Evolutionary conservation across 2,888 invertebrate genomes (phyloP).

Genomic region (Archips xylosteana): DNA sequence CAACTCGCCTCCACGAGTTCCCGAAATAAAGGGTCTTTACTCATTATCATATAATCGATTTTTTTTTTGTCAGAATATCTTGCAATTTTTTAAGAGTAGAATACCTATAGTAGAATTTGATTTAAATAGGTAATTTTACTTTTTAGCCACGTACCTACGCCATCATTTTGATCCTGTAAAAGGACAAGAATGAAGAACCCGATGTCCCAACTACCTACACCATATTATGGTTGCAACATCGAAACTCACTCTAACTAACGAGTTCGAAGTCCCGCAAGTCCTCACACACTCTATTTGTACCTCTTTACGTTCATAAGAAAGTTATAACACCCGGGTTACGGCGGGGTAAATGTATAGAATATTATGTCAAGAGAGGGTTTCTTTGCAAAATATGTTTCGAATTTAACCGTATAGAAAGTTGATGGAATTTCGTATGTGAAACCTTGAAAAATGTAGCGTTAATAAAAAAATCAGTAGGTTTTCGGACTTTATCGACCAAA

Average conservation of each 20-base stretch:
- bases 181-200: constrained; percentile 3
- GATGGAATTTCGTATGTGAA: background rate
- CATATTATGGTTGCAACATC: constrained; percentile 42
- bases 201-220: constrained; percentile 33
- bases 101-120: background rate
- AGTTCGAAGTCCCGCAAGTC: constrained; percentile 48
- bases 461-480: too few species aligned
- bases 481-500: too few species aligned
- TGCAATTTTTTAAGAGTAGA: too few species aligned
- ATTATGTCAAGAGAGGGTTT: constrained; percentile 3
- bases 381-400: constrained; percentile 8
- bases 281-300: constrained; percentile 55
- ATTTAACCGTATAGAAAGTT: background rate
- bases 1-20: too few species aligned
- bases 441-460: too few species aligned
- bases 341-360: constrained; percentile 24
- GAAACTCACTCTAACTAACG: constrained; percentile 49
- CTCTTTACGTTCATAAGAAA: constrained; percentile 51
- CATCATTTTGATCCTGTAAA: constrained; percentile 13
- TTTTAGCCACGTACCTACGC: background rate
- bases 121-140: background rate
- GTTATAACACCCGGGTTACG: constrained; percentile 42
- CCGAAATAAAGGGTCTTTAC: too few species aligned
- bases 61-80: too few species aligned
- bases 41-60: too few species aligned